Evolutionary conservation across 1,140 invertebrate genomes (phyloP), one percentile per base, ranked within the genome.

Genomic region (Drosophila pseudoobscura): DNA sequence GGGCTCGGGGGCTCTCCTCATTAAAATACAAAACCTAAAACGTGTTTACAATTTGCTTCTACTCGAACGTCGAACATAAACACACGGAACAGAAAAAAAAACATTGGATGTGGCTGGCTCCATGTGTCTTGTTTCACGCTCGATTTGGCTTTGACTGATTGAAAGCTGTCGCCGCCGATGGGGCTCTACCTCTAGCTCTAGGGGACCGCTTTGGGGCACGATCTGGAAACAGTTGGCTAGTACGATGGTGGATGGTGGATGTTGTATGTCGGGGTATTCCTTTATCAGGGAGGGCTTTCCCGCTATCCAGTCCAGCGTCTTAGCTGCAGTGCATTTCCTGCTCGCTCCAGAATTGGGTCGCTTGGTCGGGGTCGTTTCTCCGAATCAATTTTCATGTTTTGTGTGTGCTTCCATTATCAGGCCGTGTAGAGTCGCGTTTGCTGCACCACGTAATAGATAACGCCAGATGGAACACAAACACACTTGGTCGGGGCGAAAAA

Each of bases 391-490:
- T 70, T 54, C n/a, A 53, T 62, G 50, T 79, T 56, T 31, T 46
- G 13, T 60, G 15, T 56, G 26, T 60, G 26, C 57, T 63, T 45
- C 47, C 71, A 65, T 69, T 84, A 85, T 84, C 80, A 54, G 50
- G 64, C 57, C 73, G 49, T 75, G 55, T 70, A 59, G 55, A 71
- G 76, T 80, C 45, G 51, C 57, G 3, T 13, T 39, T 39, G 35
- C 35, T 39, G 35, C 65, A 71, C 75, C 78, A 63, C 73, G 78
- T 88, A 88, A 78, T 76, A 87, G 83, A 87, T 87, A 87, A 87
- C 46, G 54, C 4, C 17, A 13, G 31, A 39, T 39, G 35, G 35
- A 39, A 39, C 11, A 39, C 11, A 39, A 39, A 39, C 35, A 39
- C 11, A 39, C 35, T 39, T 13, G 35, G 35, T 39, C 35, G 11